Evolutionary conservation across 2,888 invertebrate species (phyloP).

Genomic region (Netelia fuscicornis): DNA sequence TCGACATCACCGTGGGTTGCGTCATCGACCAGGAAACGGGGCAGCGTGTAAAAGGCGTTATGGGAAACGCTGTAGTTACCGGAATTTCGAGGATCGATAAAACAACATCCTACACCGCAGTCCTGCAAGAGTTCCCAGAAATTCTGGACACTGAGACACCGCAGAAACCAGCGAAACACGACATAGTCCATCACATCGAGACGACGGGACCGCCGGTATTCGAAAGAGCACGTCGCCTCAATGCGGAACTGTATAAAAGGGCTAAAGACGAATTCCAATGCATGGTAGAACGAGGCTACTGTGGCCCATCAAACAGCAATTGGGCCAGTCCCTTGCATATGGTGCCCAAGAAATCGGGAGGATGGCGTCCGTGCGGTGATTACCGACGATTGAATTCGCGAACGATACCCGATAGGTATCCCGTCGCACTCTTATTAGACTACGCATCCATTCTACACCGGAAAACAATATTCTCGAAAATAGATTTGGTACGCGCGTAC

Average conservation of each 20-base stretch:
- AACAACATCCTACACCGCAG: background rate
- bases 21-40: conserved; percentile 35
- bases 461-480: background rate
- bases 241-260: too few relatives aligned
- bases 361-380: conserved; percentile 77
- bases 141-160: background rate
- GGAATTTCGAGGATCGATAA: conserved; percentile 31
- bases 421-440: conserved; percentile 20
- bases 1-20: conserved; percentile 14
- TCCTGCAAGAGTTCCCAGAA: conserved; percentile 53
- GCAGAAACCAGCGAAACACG: conserved; percentile 45
- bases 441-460: conserved; percentile 72
- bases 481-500: background rate
- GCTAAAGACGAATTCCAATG: too few relatives aligned
- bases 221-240: too few relatives aligned
- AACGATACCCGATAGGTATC: conserved; percentile 67
- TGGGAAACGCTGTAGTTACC: conserved; percentile 21
- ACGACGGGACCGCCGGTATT: too few relatives aligned
- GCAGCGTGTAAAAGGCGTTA: background rate
- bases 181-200: conserved; percentile 3
- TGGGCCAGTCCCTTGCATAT: conserved; percentile 74
- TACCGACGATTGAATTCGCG: conserved; percentile 21
- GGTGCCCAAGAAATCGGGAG: conserved; percentile 72
- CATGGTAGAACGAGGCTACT: too few relatives aligned
- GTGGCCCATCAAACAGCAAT: too few relatives aligned